phyloP scores from a whole-genome alignment of 1,140 invertebrate genomes.

The Eriocheir sinensis region DNA sequence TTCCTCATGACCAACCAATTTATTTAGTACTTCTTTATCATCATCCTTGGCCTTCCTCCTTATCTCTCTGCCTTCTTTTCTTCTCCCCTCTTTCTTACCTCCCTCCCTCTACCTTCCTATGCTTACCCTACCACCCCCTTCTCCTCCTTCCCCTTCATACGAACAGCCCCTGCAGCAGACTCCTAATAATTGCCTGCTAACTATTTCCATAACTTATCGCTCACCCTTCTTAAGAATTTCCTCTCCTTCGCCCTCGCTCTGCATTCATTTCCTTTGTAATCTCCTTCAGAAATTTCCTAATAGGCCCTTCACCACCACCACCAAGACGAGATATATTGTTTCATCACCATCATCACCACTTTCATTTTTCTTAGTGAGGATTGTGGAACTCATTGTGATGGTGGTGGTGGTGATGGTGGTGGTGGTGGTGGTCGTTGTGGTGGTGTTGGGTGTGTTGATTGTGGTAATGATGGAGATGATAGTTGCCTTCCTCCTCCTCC shows the following conservation, averaged over 20 bases:
- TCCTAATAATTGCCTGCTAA: not conserved
- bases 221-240: not conserved
- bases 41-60: no score
- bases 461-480: not conserved
- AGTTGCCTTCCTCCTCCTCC: not conserved
- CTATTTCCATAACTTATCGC: not conserved
- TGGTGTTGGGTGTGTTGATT: not conserved
- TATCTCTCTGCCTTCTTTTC: no score
- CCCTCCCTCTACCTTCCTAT: not conserved
- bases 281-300: not conserved
- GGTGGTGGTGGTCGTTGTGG: not conserved
- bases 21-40: no score
- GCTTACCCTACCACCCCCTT: no score
- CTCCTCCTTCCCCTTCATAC: not conserved
- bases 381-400: not conserved
- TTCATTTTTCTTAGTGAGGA: not conserved
- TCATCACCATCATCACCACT: not conserved
- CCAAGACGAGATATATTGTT: not conserved
- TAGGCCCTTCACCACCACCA: not conserved
- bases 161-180: no score
- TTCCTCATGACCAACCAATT: no score
- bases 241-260: slow-evolving; percentile 23
- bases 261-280: not conserved
- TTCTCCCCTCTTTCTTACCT: not conserved
- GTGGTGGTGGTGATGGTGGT: not conserved